Evolutionary conservation across 2,113 vertebrate species (phyloP).

Genomic region (Phalacrocorax pelagicus): DNA sequence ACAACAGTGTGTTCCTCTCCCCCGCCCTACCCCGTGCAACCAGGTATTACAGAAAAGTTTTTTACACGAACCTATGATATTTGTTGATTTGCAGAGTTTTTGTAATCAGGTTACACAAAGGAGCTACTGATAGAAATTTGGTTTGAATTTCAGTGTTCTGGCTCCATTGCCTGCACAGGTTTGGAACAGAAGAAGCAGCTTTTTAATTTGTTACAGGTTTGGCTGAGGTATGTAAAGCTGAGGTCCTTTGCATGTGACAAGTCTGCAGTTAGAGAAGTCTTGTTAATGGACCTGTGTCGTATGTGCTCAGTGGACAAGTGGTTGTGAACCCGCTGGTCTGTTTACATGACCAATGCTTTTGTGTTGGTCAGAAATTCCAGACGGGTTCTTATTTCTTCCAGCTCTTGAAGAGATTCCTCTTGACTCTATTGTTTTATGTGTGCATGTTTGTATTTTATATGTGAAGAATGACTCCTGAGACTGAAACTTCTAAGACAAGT

Average conservation of each 20-base stretch:
- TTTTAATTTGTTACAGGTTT: not conserved
- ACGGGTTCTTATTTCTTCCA: not conserved
- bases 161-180: not conserved
- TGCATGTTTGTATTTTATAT: not conserved
- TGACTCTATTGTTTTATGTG: not conserved
- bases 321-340: not conserved
- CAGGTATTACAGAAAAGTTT: not conserved
- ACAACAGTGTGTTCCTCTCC: not conserved
- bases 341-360: not conserved
- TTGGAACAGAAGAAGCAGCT: not conserved
- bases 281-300: not conserved
- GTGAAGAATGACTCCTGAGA: not conserved
- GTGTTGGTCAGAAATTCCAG: not conserved
- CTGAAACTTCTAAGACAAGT: not conserved
- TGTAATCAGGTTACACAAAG: not conserved
- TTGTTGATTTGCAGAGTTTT: not conserved
- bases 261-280: not conserved
- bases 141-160: not conserved
- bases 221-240: not conserved
- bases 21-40: accelerated
- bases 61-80: not conserved
- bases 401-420: not conserved
- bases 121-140: not conserved
- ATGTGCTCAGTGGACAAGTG: not conserved
- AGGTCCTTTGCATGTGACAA: not conserved